Base-by-base conservation (phyloP, 1,140 invertebrate genomes). In the Aricia agestis region DNA sequence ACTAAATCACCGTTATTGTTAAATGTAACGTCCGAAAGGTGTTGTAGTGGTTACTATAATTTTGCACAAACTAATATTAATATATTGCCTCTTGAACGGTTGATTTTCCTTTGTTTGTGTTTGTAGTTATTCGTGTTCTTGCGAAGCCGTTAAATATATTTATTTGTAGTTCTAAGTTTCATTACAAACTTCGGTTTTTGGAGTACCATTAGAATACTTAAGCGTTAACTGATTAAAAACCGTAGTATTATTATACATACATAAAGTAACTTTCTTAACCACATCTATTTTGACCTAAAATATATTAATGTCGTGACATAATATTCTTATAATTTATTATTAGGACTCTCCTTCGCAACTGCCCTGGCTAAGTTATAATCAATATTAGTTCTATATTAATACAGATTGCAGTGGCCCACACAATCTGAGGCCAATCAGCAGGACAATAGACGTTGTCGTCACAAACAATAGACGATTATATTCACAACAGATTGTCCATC, bases 1-100 rank as follows among this genome's bases (percentile, higher is more conserved):
- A 85, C 78, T 85, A 84, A 85, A 85, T 85, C 83, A 85, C 78
- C 69, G 81, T 85, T 85, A 85, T 85, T 85, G 83, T 82, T 82
- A 78, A 81, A 79, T 81, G 78, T 79, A 80, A 78, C 78, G 78
- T 79, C 79, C 79, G 75, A 78, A 75, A 79, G 71, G 74, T 73
- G 75, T 69, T 73, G 61, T 77, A 69, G 68, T 63, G 68, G 68
- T 69, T 61, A 69, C 57, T 69, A 69, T 69, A 69, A 63, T 69
- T 61, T 41, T 58, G 32, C 58, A 41, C 19, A 25, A 41, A 41
- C 52, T 68, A 25, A 68, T 68, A 68, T 69, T 61, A 69, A 69
- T 69, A 17, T 31, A 69, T 69, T 63, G 45, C 52, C 67, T 68
- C 52, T 25, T 68, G 18, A 31, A 52, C n/a, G 17, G 18, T 57